Evolutionary conservation across 2,797 vertebrate species (phyloP), one percentile per base, ranked within the genome.

Genomic region (Tympanoctomys barrerae): DNA sequence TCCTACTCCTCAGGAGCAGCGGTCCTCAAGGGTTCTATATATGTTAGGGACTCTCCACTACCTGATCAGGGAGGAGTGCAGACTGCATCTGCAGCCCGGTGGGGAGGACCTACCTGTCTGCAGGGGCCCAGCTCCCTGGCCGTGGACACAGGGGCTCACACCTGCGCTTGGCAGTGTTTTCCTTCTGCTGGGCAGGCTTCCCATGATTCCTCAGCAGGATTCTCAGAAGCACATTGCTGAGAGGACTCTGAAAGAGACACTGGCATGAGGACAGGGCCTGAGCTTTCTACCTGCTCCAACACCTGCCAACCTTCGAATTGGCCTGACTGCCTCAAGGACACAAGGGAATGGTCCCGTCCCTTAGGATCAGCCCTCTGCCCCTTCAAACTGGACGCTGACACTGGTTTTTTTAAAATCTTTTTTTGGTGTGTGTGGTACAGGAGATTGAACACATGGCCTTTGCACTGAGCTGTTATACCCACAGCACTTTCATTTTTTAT

Each of bases 101-200:
- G 21, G 42, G 81, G 71, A 66, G 91, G 21, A 33, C 97, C 83
- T 90, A 98, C 98, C 98, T 96, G 96, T 7, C 92, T 93, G 95
- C 0, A 2, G 42, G 85, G n/a, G 26, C 33, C 0, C 59, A 61
- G 46, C 85, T 9, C 62, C 64, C 52, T 42, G 95, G 93, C 11
- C 59, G 77, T 14, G 71, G 3, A 39, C 7, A 0, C 2, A 31
- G 16, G 46, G 52, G 0, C 0, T 0, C 2, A 36, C 4, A 61
- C 0, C n/a, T 71, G 86, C 68, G 6, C 0, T 78, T 26, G 73
- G 33, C 24, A 87, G 70, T 46, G 0, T n/a, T 73, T 95, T 97
- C 87, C 82, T 78, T 94, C 95, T 94, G 93, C 98, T 98, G 91
- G 97, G 97, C 66, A 97, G 94, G 83, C 84, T 98, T 96, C 98